Base-by-base conservation (phyloP, 2,797 vertebrate genomes). In the Premnoplex brunnescens region DNA sequence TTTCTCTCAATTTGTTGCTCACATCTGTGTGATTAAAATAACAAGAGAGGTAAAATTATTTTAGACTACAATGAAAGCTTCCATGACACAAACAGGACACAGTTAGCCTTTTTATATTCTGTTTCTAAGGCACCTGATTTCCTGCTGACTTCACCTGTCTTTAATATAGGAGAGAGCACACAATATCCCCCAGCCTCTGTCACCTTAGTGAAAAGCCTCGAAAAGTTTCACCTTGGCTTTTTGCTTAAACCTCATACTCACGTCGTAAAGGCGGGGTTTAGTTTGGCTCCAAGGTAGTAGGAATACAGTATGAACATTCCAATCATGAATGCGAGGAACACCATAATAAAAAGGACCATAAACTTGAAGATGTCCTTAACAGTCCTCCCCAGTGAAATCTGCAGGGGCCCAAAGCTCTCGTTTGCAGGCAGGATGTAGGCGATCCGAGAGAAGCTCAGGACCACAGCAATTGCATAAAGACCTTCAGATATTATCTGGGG, bases 331-430 rank as follows among this genome's bases (percentile, higher is more conserved):
- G 99, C 98, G 68, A 99, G 98, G 94, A 99, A 99, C 43, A 99
- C 98, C 99, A 99, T 99, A 84, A 99, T 99, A 90, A 99, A 99
- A 85, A 99, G 98, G 79, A 99, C 98, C 99, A 99, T 99, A 95
- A 99, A 99, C 97, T 99, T 99, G 97, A 99, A 99, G 95, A 99
- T 99, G 97, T 99, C 98, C 95, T 99, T 99, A 56, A 99, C 98
- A 7, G 99, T 99, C 82, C 99, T 98, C 69, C 99, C 99, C 39
- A 99, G 98, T 8, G 99, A 99, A 96, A 99, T 99, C 97, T 99
- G 99, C 68, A 99, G 95, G 24, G 98, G 99, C 12, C 99, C 98
- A 55, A 99, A 99, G 96, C 98, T 99, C 96, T 99, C 99, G 20
- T 99, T 99, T 37, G 98, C 98, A n/a, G 98, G 99, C 77, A 99